Percentiles rank a stretch among this genome's conserved stretches.
Evolutionary conservation across 2,797 vertebrate species (phyloP).

Genomic region (Gambelia wislizenii): DNA sequence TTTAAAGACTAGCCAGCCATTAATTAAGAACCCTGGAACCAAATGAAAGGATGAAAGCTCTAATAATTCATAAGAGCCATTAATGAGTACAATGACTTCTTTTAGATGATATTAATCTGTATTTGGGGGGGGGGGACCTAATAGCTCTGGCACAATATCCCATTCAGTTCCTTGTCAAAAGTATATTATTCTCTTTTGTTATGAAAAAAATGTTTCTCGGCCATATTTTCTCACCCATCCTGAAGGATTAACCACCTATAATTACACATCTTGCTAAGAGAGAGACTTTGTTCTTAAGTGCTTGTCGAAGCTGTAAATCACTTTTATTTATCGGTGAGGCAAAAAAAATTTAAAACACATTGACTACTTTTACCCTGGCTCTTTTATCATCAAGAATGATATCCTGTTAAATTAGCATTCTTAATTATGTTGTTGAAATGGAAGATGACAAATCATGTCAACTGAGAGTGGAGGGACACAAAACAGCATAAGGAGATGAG

Average conservation of each 20-base stretch:
- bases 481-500: constrained; percentile 16
- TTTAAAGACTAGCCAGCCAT: constrained; percentile 64
- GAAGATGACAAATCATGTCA: constrained; percentile 61
- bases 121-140: constrained; percentile 43
- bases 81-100: constrained; percentile 64
- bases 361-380: constrained; percentile 43
- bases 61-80: constrained; percentile 64
- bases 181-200: constrained; percentile 48
- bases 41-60: constrained; percentile 60
- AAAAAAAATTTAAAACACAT: constrained; percentile 61
- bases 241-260: constrained; percentile 48
- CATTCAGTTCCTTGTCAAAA: constrained; percentile 52
- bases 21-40: constrained; percentile 72
- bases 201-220: constrained; percentile 23
- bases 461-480: constrained; percentile 34
- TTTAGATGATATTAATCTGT: constrained; percentile 57
- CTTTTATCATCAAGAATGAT: constrained; percentile 54
- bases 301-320: constrained; percentile 59
- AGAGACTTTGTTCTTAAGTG: constrained; percentile 46
- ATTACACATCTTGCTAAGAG: constrained; percentile 37
- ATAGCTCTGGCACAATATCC: constrained; percentile 46
- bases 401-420: constrained; percentile 67
- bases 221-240: constrained; percentile 37
- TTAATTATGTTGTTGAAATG: constrained; percentile 74
- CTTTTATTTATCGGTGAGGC: constrained; percentile 56